These are phyloP conservation scores for Dryadula phaetusa DNA, from an alignment of 2,888 invertebrate genomes.

Conservation along the genomic window DNA sequence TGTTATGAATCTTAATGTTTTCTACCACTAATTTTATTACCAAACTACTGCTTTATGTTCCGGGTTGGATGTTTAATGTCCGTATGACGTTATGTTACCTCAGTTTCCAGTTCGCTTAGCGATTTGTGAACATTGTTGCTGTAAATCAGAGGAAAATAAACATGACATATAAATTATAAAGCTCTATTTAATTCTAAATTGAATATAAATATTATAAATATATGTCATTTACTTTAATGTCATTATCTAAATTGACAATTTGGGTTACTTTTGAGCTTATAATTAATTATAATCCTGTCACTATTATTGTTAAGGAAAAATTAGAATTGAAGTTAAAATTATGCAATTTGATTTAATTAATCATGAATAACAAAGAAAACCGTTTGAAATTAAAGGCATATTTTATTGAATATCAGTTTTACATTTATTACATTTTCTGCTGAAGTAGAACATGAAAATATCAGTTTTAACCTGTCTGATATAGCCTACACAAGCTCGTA, in stretches of 20 bases:
- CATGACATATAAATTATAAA: slow-evolving; percentile 22
- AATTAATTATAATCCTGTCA: too few relatives aligned
- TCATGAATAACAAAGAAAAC: neutral
- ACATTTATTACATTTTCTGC: neutral
- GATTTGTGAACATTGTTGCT: slow-evolving; percentile 30
- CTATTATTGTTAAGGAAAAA: too few relatives aligned
- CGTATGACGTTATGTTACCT: slow-evolving; percentile 44
- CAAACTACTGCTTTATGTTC: slow-evolving; percentile 19
- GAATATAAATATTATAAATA: neutral
- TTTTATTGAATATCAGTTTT: neutral
- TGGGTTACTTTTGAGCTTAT: too few relatives aligned
- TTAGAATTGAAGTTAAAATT: too few relatives aligned
- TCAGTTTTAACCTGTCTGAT: neutral
- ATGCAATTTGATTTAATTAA: neutral
- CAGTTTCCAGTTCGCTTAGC: slow-evolving; percentile 39
- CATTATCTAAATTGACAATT: too few relatives aligned
- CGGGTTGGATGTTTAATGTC: slow-evolving; percentile 36
- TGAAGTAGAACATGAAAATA: neutral
- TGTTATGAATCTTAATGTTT: neutral
- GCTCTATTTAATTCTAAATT: neutral
- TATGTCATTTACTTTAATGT: too few relatives aligned
- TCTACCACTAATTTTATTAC: neutral
- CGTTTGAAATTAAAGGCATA: neutral
- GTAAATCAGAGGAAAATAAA: slow-evolving; percentile 22
- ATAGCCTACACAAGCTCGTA: neutral